Conservation (phyloP, 2,888 invertebrate species). For the Phengaris arion region DNA sequence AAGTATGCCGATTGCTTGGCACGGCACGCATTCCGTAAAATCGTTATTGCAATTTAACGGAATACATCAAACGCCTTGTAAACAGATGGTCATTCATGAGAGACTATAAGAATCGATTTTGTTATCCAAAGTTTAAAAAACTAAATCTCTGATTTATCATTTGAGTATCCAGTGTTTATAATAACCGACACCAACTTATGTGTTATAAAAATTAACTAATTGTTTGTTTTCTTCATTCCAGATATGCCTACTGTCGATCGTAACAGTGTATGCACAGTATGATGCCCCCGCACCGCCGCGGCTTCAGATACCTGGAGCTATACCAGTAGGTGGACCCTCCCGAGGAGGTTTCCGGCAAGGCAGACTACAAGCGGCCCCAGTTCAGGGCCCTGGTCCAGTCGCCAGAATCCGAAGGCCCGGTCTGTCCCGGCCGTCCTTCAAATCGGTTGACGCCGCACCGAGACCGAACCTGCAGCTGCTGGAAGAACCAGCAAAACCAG, state of each 20-base stretch:
- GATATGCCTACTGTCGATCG: conserved; percentile 74
- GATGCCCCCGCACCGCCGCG: conserved; percentile 81
- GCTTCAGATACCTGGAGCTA: conserved; percentile 83
- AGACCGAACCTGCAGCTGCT: conserved; percentile 71
- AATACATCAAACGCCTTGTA: conserved; percentile 17
- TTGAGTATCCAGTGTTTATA: not conserved
- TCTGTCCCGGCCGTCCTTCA: conserved; percentile 67
- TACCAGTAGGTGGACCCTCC: conserved; percentile 62
- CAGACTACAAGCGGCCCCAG: conserved; percentile 55
- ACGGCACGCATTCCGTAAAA: conserved; percentile 46
- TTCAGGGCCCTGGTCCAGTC: conserved; percentile 51
- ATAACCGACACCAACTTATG: not conserved
- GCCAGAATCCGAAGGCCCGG: conserved; percentile 67
- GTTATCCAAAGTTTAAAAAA: not conserved
- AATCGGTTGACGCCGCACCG: conserved; percentile 67
- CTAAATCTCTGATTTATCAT: not conserved
- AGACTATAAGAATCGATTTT: not conserved
- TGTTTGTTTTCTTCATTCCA: conserved; percentile 46
- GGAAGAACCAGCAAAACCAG: conserved; percentile 81
- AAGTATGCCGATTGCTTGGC: conserved; percentile 56
- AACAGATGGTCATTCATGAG: not conserved
- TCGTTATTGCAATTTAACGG: conserved; percentile 30
- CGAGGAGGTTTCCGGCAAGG: conserved; percentile 69
- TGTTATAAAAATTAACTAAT: not conserved
- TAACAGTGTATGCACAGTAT: conserved; percentile 76